Base-by-base conservation (phyloP, 2,888 invertebrate species). In the Pterostichus madidus region DNA sequence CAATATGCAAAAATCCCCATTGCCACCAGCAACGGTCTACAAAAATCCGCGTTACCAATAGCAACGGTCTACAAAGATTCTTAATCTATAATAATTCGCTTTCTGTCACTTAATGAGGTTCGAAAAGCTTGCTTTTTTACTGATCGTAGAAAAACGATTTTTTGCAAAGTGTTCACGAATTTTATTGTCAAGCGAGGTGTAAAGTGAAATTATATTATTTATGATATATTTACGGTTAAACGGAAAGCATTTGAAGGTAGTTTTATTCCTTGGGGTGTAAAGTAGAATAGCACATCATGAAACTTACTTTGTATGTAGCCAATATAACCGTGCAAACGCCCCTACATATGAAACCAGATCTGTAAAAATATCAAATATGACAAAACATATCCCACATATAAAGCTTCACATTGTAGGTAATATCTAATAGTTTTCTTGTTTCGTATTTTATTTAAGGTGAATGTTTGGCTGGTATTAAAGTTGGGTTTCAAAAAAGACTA, bases 371-470 rank as follows among this genome's bases (percentile, higher is more conserved):
- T 64, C 68, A 39, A 64, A 32, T 13, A 17, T 39, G 39, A 71
- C 44, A 44, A 71, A 44, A 71, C 68, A 24, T 75, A 24, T 31
- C 8, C 24, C n/a, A 49, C 35, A 46, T 49, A 73, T 73, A 73
- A 73, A 73, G 24, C 73, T 49, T 46, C 75, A 75, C 75, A 75
- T 52, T 75, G 75, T 75, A 75, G 75, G 52, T 52, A 39, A 75
- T 75, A 75, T 52, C 32, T 75, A 75, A 75, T 75, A 75, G 75
- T 75, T 75, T 46, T n/a, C 24, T 75, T 75, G 49, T 75, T 75
- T 52, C 32, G 44, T 6, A 32, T 75, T 75, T 75, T 75, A 75
- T 75, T 49, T 75, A 75, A 75, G 75, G 75, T 75, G 32, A 75
- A 75, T 52, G 75, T 15, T 75, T 49, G 32, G 24, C 24, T 24